Conservation (phyloP, 2,888 invertebrate genomes). For the Microctonus hyperodae region DNA sequence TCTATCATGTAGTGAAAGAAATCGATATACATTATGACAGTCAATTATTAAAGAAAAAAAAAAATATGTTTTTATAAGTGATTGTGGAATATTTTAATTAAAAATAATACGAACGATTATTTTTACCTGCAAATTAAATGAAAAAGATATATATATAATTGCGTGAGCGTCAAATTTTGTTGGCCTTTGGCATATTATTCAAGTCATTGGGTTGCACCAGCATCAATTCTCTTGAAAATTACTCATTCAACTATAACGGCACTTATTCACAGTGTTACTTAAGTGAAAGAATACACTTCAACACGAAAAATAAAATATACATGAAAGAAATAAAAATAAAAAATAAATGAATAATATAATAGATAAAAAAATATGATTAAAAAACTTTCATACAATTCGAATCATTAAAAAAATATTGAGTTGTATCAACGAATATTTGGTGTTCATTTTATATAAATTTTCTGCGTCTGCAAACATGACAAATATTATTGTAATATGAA, state of each 20-base stretch:
- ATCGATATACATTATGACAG: neutral
- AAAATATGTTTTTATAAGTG: neutral
- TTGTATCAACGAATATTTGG: too few relatives aligned
- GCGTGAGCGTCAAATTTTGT: slow-evolving; percentile 17
- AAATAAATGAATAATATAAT: too few relatives aligned
- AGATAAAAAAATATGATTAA: too few relatives aligned
- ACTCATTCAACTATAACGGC: neutral
- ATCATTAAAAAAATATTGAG: too few relatives aligned
- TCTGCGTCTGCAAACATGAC: too few relatives aligned
- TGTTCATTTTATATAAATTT: too few relatives aligned
- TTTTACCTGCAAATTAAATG: neutral
- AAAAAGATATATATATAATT: neutral
- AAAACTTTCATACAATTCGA: too few relatives aligned
- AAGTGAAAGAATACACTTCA: too few relatives aligned
- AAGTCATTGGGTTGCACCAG: slow-evolving; percentile 10
- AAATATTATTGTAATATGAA: too few relatives aligned
- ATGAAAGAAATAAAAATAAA: too few relatives aligned
- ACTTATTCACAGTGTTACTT: too few relatives aligned
- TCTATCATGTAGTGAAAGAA: neutral
- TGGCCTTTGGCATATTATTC: slow-evolving; percentile 15
- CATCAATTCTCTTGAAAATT: neutral
- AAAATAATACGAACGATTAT: neutral
- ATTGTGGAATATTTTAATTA: neutral
- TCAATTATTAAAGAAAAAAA: slow-evolving; percentile 3
- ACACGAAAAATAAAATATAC: too few relatives aligned